Evolutionary conservation across 2,113 vertebrate species (phyloP), one percentile per base, ranked within the genome.

Genomic region (Erythrolamprus reginae): DNA sequence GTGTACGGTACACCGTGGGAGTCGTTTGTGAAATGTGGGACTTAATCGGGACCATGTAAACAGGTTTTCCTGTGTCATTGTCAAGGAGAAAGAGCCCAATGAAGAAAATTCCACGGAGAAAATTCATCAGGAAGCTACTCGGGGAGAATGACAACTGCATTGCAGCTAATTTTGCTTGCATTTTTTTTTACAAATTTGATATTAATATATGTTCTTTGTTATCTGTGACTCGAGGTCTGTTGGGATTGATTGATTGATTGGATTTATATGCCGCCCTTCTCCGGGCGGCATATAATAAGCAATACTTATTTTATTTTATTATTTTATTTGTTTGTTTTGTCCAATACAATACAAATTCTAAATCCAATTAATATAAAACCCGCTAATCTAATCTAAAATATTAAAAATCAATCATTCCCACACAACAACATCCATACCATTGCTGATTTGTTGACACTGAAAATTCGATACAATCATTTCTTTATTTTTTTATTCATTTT

Each of bases 71-170:
- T 65, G 53, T 88, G 86, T 88, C 86, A 88, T 61, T 88, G 90
- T 91, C 86, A 88, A 61, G 90, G 90, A 91, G 70, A 91, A 83
- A 48, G 53, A 50, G 33, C 53, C 28, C 38, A 23, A 23, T 12
- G 28, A 56, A 65, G 3, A 38, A 33, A 42, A 10, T 65, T 65
- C 24, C 83, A 3, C 3, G 52, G 70, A n/a, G 42, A 84, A 84
- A 77, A 88, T 26, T 56, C 17, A n/a, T 87, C 52, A 19, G 19
- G 42, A 87, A 87, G 52, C 51, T 88, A 24, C 70, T 58, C 28
- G 23, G 33, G 33, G 38, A 56, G n/a, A 88, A 38, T 17, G 33
- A 28, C 86, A 84, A 42, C 90, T 91, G 90, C 90, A 91, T 88
- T 91, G 90, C 90, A 91, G 90, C 38, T 83, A 70, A 10, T 9